Percentiles rank a stretch among this genome's conserved stretches.
Conservation (phyloP, 1,140 invertebrate genomes). For the Trichonephila inaurata region DNA sequence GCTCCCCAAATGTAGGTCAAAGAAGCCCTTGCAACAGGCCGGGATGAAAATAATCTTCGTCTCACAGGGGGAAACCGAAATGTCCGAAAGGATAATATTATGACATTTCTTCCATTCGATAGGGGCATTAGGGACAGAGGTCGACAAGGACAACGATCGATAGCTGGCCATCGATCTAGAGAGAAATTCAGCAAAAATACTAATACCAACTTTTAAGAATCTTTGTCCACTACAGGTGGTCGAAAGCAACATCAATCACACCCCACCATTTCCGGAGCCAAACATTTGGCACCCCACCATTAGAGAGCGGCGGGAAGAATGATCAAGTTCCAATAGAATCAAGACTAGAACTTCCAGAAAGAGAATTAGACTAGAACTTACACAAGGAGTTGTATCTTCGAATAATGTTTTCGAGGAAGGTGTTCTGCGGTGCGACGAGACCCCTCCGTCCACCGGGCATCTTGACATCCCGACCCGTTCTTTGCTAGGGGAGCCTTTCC, state of each 20-base stretch:
- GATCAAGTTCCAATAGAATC: not conserved
- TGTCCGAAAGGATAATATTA: conserved; percentile 47
- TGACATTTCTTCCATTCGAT: conserved; percentile 37
- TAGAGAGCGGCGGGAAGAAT: not conserved
- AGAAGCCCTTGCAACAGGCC: conserved; percentile 64
- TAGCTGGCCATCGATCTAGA: conserved; percentile 48
- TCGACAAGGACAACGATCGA: conserved; percentile 59
- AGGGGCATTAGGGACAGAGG: conserved; percentile 26
- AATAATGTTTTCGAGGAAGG: conserved; percentile 99
- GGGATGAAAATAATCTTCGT: conserved; percentile 29
- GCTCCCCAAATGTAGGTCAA: conserved; percentile 37
- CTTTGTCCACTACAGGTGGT: conserved; percentile 56
- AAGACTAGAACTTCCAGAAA: not conserved
- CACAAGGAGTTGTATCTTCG: conserved; percentile 97
- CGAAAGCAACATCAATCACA: conserved; percentile 31
- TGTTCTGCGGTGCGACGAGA: conserved; percentile 99
- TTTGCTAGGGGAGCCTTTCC: conserved; percentile 70
- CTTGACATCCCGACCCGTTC: conserved; percentile 81
- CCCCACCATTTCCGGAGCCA: not conserved
- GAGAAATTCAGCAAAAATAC: conserved; percentile 32
- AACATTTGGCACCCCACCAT: not conserved
- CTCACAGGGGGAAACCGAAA: not conserved
- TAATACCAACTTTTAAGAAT: conserved; percentile 20
- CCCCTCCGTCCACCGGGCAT: conserved; percentile 98
- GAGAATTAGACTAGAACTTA: conserved; percentile 85